These are phyloP conservation scores for Chloroceryle aenea DNA, from an alignment of 2,113 vertebrate genomes.

Conservation along the genomic window DNA sequence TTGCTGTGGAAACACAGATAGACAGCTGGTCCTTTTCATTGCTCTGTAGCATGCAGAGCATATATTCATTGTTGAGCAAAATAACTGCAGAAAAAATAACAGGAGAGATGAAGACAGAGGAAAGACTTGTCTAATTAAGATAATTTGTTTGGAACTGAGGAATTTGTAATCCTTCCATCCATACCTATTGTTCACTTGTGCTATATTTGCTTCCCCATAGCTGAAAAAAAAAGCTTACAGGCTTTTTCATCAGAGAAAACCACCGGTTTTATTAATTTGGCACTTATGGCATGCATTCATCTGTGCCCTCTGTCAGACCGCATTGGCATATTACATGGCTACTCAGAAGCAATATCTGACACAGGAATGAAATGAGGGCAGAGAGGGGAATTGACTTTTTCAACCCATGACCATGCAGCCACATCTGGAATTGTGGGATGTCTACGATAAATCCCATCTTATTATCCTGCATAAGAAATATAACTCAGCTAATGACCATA, in stretches of 20 bases:
- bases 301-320: not conserved
- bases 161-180: slow-evolving; percentile 38
- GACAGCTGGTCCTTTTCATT: slow-evolving; percentile 27
- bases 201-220: not conserved
- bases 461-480: slow-evolving; percentile 44
- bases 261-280: slow-evolving; percentile 14
- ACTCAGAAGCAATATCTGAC: not conserved
- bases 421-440: slow-evolving; percentile 42
- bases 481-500: slow-evolving; percentile 56
- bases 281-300: slow-evolving; percentile 11
- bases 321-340: not conserved
- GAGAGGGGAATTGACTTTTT: slow-evolving; percentile 27
- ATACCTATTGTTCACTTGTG: not conserved
- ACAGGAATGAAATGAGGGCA: not conserved
- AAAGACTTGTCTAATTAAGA: slow-evolving; percentile 52
- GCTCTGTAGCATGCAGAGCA: not conserved
- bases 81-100: slow-evolving; percentile 40
- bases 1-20: slow-evolving; percentile 1
- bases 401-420: not conserved
- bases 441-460: slow-evolving; percentile 48
- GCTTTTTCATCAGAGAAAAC: slow-evolving; percentile 21
- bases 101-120: not conserved
- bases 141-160: slow-evolving; percentile 57
- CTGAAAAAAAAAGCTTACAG: slow-evolving; percentile 39
- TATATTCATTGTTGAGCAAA: slow-evolving; percentile 33